These are phyloP conservation scores for Ammodytes dubius DNA, from an alignment of 2,113 vertebrate genomes.

Conservation along the genomic window DNA sequence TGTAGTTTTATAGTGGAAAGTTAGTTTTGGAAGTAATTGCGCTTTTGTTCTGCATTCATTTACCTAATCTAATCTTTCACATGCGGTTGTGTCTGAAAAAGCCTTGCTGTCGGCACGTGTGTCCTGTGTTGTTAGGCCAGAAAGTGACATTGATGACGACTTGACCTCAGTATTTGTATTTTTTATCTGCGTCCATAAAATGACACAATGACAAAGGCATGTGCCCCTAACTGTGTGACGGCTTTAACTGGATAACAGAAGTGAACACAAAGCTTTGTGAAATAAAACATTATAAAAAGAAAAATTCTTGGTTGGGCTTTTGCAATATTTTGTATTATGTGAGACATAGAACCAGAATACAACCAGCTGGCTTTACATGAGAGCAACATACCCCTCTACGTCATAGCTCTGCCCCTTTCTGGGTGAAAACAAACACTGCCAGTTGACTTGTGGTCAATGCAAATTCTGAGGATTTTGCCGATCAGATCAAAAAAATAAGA, in stretches of 20 bases:
- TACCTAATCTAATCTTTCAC: background rate
- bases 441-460: too few relatives aligned
- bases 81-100: background rate
- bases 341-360: background rate
- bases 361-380: too few relatives aligned
- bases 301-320: background rate
- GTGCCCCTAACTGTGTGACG: background rate
- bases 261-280: background rate
- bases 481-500: too few relatives aligned
- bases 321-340: background rate
- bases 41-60: background rate
- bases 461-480: too few relatives aligned
- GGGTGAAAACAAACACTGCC: too few relatives aligned
- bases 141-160: conserved; percentile 4
- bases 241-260: background rate
- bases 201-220: background rate
- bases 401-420: too few relatives aligned
- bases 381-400: too few relatives aligned
- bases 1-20: background rate
- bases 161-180: background rate
- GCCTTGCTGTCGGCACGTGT: background rate
- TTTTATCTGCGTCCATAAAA: background rate
- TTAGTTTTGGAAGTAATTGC: background rate
- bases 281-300: background rate
- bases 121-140: background rate